Evolutionary conservation across 2,797 vertebrate species (phyloP).

Genomic region (Sebastes hopkinsi): DNA sequence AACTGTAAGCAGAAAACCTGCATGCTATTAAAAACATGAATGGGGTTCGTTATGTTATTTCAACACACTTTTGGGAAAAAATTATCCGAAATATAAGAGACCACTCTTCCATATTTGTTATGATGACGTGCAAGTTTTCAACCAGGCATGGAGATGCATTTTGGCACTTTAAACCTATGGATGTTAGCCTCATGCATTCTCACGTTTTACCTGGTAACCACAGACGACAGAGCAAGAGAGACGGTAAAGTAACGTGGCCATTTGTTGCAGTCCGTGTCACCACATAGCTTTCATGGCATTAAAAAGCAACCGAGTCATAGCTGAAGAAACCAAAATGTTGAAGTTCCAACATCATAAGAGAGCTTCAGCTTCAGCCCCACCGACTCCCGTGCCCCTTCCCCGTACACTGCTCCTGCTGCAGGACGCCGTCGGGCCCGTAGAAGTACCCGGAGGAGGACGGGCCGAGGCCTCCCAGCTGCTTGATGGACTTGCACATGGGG

Average conservation of each 20-base stretch:
- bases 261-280: not conserved
- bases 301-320: not conserved
- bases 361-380: slow-evolving; percentile 51
- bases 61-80: not conserved
- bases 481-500: slow-evolving; percentile 84
- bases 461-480: slow-evolving; percentile 73
- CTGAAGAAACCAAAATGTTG: not conserved
- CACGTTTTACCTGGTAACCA: slow-evolving; percentile 24
- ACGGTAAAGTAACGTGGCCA: not conserved
- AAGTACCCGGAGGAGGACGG: slow-evolving; percentile 66
- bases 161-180: slow-evolving; percentile 34
- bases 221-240: slow-evolving; percentile 18
- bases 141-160: slow-evolving; percentile 13
- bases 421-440: slow-evolving; percentile 63
- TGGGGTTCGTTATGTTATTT: not conserved
- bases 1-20: slow-evolving; percentile 23
- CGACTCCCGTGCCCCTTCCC: slow-evolving; percentile 68
- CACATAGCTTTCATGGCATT: slow-evolving; percentile 9
- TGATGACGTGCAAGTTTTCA: not conserved
- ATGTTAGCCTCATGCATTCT: slow-evolving; percentile 16
- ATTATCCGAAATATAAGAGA: not conserved
- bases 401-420: slow-evolving; percentile 60
- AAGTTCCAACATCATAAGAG: not conserved
- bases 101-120: not conserved
- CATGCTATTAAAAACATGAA: slow-evolving; percentile 16